Base-by-base conservation (phyloP, 2,797 vertebrate genomes). In the Channa striata region DNA sequence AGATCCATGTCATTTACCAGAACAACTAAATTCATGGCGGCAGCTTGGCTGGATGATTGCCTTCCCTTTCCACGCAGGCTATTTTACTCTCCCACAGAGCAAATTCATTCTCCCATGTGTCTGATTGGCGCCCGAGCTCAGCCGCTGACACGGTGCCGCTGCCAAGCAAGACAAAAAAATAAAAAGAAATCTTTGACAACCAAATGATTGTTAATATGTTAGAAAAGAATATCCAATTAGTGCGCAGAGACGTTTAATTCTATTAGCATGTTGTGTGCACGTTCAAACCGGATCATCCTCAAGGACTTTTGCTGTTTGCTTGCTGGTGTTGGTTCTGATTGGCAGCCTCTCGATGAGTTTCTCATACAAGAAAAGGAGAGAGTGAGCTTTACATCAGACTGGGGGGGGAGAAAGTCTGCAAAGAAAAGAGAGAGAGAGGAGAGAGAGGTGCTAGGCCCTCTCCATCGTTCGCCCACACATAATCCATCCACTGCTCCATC, bases 401-500 rank as follows among this genome's bases (percentile, higher is more conserved):
- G 54, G 25, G 54, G 66, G 5, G 49, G 68, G 66, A 83, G 53
- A 70, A 34, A 58, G 49, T 59, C 9, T 62, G 44, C 36, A 52
- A 51, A 76, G 68, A 78, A 75, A 77, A 78, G 73, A 43, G 49
- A 78, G 66, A 50, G 61, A 67, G 34, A 59, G 12, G 63, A 82
- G 70, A 80, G 78, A 79, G 81, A 89, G 85, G 86, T 85, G 88
- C 69, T 30, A 82, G 84, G 83, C 74, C 82, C 78, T 82, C 79
- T 81, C 90, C 82, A 87, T 89, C 68, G 30, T 63, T 87, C 91
- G 81, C 92, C 91, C 87, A 94, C 92, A 82, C 91, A 85, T 78
- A 85, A 89, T 92, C 86, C 81, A 89, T 84, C 91, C 88, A 90
- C 89, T 92, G 91, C 90, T 90, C 89, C 81, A 88, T 90, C 91